These are phyloP conservation scores for Syngnathoides biaculeatus DNA, from an alignment of 2,113 vertebrate species.

Conservation along the genomic window DNA sequence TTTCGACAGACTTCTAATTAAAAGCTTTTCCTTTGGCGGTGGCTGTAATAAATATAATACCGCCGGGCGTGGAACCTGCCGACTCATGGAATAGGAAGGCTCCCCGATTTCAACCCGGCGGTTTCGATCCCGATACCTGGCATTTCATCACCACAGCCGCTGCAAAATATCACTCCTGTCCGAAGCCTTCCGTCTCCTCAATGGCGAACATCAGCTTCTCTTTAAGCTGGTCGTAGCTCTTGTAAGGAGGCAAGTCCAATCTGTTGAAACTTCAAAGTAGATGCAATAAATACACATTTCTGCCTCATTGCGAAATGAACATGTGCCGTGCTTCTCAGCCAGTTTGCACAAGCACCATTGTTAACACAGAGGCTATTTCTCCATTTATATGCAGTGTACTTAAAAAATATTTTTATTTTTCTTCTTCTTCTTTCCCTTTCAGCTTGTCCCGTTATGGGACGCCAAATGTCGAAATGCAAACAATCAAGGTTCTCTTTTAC, in stretches of 20 bases:
- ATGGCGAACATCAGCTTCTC: slow-evolving; percentile 97
- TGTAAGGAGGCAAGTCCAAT: slow-evolving; percentile 94
- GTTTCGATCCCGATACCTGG: slow-evolving; percentile 4
- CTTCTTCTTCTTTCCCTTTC: no score
- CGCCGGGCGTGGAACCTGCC: background rate
- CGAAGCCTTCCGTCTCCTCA: slow-evolving; percentile 98
- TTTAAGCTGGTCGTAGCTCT: slow-evolving; percentile 96
- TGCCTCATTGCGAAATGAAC: background rate
- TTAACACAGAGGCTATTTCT: no score
- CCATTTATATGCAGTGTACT: no score
- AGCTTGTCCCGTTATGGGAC: no score
- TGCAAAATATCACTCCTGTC: slow-evolving; percentile 80
- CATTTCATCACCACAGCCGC: background rate
- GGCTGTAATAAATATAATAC: background rate
- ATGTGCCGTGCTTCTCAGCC: background rate
- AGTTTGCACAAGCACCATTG: no score
- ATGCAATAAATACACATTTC: background rate
- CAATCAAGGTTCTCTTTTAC: background rate
- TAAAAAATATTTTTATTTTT: no score
- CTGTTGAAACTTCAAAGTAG: slow-evolving; percentile 85
- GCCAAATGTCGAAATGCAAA: background rate
- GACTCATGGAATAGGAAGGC: background rate
- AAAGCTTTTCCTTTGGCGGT: background rate
- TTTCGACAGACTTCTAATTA: background rate
- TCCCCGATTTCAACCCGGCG: slow-evolving; percentile 23